Evolutionary conservation across 2,797 vertebrate species (phyloP).

Genomic region (Coreius guichenoti): DNA sequence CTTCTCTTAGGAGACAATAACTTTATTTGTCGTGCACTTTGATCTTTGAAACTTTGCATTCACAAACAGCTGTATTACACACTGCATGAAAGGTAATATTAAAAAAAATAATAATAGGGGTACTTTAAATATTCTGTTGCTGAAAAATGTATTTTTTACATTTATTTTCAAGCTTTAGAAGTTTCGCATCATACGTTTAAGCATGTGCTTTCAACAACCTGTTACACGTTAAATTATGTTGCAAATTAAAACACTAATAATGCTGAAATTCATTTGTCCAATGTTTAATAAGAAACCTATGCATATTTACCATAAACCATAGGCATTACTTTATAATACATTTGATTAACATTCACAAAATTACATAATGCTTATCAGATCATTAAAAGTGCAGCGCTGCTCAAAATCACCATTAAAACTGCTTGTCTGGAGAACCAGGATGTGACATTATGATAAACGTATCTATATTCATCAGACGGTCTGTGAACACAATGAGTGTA

Average conservation of each 20-base stretch:
- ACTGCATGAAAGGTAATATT: too few species aligned
- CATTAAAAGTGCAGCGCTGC: not conserved
- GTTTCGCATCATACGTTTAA: not conserved
- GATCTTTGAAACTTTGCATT: not conserved
- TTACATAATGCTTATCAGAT: not conserved
- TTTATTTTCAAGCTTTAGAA: not conserved
- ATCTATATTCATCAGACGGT: not conserved
- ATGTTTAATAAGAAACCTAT: not conserved
- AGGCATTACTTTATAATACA: not conserved
- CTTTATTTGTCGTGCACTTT: not conserved
- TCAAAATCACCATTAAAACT: not conserved
- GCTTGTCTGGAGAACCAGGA: not conserved
- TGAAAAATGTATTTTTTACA: not conserved
- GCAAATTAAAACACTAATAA: not conserved
- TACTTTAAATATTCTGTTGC: not conserved
- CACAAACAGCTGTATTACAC: not conserved
- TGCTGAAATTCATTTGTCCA: not conserved
- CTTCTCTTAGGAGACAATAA: not conserved
- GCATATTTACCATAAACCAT: not conserved
- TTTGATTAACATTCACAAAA: not conserved
- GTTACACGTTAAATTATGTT: not conserved
- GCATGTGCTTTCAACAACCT: not conserved
- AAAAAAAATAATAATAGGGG: too few species aligned
- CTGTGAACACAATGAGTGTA: not conserved
- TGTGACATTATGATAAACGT: not conserved